phyloP scores from a whole-genome alignment of 2,797 vertebrate genomes.

The Hydrophis major region DNA sequence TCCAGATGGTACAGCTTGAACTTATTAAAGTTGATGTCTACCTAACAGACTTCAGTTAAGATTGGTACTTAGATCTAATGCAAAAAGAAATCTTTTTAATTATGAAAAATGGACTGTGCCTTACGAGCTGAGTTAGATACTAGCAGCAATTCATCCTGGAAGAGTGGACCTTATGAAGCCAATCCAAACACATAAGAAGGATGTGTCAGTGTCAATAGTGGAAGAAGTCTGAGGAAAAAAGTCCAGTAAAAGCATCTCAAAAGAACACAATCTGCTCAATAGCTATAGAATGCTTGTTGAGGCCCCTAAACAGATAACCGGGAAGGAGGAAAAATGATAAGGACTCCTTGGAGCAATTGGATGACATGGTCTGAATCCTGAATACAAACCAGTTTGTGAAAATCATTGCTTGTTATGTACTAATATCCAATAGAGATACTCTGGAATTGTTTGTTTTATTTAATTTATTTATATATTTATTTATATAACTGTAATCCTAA shows the following conservation, averaged over 20 bases:
- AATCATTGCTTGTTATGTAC: not conserved
- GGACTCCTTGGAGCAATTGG: not conserved
- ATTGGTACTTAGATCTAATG: not conserved
- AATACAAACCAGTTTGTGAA: not conserved
- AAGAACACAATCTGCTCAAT: not conserved
- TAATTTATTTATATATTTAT: too few species aligned
- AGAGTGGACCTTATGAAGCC: not conserved
- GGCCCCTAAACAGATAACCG: not conserved
- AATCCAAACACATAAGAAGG: not conserved
- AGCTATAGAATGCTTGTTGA: not conserved
- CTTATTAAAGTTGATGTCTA: not conserved
- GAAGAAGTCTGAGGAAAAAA: not conserved
- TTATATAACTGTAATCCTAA: too few species aligned
- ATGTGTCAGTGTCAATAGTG: not conserved
- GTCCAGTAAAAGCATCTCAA: not conserved
- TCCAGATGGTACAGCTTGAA: not conserved
- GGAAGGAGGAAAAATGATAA: not conserved
- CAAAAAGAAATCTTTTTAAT: not conserved
- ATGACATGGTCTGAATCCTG: not conserved
- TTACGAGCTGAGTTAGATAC: not conserved
- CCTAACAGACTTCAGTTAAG: not conserved
- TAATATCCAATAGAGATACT: not conserved
- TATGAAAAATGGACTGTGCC: not conserved
- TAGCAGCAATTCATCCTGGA: not conserved
- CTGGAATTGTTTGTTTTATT: not conserved